Conservation (phyloP, 2,888 invertebrate genomes). For the Rhagonycha lutea region DNA sequence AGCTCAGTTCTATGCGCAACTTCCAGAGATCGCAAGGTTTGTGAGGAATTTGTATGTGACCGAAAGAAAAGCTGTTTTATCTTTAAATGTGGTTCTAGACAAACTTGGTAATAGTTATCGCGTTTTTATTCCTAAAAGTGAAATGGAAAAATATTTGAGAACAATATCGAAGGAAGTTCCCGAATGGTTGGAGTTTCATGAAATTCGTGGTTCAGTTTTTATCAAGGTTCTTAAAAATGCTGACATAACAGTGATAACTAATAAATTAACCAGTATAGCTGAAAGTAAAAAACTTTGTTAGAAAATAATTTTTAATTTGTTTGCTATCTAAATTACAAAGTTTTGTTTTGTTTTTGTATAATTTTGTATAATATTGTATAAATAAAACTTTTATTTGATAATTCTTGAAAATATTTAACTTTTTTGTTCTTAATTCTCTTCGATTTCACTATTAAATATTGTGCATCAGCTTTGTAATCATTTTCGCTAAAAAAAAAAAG, state of each 20-base stretch:
- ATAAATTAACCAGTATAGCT: conserved; percentile 68
- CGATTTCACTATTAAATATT: background rate
- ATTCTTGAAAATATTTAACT: background rate
- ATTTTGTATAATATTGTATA: background rate
- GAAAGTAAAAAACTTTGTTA: conserved; percentile 56
- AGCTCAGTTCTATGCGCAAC: conserved; percentile 71
- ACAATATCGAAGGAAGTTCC: conserved; percentile 75
- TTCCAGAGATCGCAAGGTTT: conserved; percentile 85
- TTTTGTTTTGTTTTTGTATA: background rate
- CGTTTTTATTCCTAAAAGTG: conserved; percentile 67
- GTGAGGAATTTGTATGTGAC: conserved; percentile 84
- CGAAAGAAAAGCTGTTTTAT: conserved; percentile 83
- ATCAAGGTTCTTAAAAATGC: conserved; percentile 72
- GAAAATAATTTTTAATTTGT: background rate
- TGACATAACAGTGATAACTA: conserved; percentile 70
- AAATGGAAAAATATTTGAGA: conserved; percentile 77
- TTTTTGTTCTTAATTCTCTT: background rate
- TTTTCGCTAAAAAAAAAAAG: too few relatives aligned
- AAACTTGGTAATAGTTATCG: conserved; percentile 82
- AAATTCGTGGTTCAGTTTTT: conserved; percentile 68
- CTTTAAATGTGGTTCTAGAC: conserved; percentile 73
- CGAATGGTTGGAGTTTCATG: conserved; percentile 74
- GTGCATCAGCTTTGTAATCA: too few relatives aligned
- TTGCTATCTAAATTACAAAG: background rate
- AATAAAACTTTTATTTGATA: background rate